These are phyloP conservation scores for Hucho hucho DNA, from an alignment of 2,113 vertebrate genomes.

Conservation along the genomic window DNA sequence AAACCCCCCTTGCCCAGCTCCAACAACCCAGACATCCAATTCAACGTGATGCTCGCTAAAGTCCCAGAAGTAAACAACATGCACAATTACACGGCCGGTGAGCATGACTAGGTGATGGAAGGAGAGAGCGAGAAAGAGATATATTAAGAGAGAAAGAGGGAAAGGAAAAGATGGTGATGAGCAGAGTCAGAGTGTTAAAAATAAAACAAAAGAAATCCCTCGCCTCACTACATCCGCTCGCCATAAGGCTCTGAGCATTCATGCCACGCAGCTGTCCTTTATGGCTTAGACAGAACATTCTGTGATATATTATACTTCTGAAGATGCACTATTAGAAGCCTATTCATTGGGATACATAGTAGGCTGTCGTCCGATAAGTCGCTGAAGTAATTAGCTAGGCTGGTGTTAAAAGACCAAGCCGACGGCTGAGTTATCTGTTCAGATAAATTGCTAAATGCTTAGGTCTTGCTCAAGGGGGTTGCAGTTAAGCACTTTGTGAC, in stretches of 20 bases:
- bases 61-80: not conserved
- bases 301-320: conserved; percentile 69
- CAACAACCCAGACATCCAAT: conserved; percentile 9
- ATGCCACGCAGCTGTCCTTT: conserved; percentile 72
- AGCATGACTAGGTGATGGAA: not conserved
- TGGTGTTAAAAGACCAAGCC: conserved; percentile 40
- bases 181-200: conserved; percentile 59
- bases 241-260: conserved; percentile 63
- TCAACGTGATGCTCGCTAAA: not conserved
- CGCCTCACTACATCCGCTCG: conserved; percentile 63
- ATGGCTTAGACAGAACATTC: conserved; percentile 54
- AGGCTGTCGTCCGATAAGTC: conserved; percentile 48
- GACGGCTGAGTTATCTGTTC: not conserved
- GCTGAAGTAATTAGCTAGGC: conserved; percentile 44
- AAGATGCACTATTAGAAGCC: conserved; percentile 56
- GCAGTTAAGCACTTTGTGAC: not conserved
- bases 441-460: not conserved
- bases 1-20: conserved; percentile 10
- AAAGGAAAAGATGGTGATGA: not conserved
- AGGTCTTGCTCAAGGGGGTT: conserved; percentile 27
- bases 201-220: conserved; percentile 70
- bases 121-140: not conserved
- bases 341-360: conserved; percentile 64
- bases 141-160: not conserved
- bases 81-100: not conserved